Conservation (phyloP, 2,888 invertebrate genomes). For the Drosophila prostipennis region DNA sequence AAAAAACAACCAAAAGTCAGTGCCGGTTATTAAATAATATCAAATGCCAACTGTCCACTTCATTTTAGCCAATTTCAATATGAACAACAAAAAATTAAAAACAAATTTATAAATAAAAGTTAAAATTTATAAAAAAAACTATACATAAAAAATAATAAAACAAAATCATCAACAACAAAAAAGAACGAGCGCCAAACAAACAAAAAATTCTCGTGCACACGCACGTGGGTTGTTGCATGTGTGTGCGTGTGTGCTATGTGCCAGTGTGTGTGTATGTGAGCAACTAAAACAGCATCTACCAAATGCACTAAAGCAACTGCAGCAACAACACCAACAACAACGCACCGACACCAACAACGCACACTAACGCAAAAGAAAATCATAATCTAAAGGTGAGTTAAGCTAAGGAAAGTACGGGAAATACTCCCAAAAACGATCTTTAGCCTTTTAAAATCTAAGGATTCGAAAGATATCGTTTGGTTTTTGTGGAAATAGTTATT, state of each 20-base stretch:
- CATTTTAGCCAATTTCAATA: constrained; percentile 2
- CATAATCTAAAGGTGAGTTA: not conserved
- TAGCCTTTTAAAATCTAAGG: not conserved
- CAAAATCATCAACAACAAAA: not conserved
- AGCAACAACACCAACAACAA: not conserved
- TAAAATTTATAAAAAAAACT: not conserved
- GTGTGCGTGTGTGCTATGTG: not conserved
- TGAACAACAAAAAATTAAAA: constrained; percentile 11
- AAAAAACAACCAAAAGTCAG: not conserved
- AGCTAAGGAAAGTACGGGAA: not conserved
- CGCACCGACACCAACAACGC: constrained; percentile 4
- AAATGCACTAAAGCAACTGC: not conserved
- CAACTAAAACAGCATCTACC: constrained; percentile 11
- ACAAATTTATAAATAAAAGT: not conserved
- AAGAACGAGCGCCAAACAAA: constrained; percentile 1
- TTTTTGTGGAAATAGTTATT: too few relatives aligned
- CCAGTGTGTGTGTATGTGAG: not conserved
- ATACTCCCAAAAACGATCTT: not conserved
- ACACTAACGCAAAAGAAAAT: not conserved
- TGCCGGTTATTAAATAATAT: not conserved
- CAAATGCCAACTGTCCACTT: not conserved
- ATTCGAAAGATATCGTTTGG: too few relatives aligned
- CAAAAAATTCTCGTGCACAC: constrained; percentile 9
- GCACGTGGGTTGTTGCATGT: constrained; percentile 10
- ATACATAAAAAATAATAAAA: not conserved